These are phyloP conservation scores for Lophura swinhoii DNA, from an alignment of 2,797 vertebrate genomes.

Conservation along the genomic window DNA sequence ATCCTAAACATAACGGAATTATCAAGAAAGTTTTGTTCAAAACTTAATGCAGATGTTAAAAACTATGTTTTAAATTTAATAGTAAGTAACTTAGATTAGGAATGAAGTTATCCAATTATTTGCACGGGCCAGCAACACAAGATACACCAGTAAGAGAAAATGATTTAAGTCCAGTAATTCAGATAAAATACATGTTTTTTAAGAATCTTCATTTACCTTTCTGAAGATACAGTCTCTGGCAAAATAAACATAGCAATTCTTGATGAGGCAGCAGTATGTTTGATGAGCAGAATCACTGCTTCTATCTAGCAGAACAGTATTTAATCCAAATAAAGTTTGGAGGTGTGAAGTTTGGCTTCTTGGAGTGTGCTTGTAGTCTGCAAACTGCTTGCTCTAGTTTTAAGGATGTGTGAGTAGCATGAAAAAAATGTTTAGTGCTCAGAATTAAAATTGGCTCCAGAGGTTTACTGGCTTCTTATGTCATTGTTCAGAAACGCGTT, in stretches of 20 bases:
- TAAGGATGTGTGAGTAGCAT: not conserved
- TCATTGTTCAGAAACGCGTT: not conserved
- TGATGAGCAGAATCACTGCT: not conserved
- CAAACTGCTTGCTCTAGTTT: not conserved
- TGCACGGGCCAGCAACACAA: not conserved
- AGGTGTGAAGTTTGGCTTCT: not conserved
- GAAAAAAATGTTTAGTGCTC: not conserved
- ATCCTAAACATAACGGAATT: not conserved
- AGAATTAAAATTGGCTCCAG: constrained; percentile 11
- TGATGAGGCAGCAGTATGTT: not conserved
- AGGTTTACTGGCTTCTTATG: not conserved
- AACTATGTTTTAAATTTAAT: not conserved
- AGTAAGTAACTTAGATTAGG: not conserved
- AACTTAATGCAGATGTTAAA: not conserved
- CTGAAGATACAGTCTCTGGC: not conserved
- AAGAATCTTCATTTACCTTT: not conserved
- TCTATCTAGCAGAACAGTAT: not conserved
- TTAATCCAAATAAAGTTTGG: not conserved
- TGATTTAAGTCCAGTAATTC: not conserved
- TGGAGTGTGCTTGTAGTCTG: not conserved
- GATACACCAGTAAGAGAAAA: not conserved
- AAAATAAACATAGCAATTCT: not conserved
- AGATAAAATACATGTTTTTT: not conserved
- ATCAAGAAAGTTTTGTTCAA: not conserved
- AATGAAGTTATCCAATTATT: not conserved